These are phyloP conservation scores for Musca vetustissima DNA, from an alignment of 1,140 invertebrate species.

Conservation along the genomic window DNA sequence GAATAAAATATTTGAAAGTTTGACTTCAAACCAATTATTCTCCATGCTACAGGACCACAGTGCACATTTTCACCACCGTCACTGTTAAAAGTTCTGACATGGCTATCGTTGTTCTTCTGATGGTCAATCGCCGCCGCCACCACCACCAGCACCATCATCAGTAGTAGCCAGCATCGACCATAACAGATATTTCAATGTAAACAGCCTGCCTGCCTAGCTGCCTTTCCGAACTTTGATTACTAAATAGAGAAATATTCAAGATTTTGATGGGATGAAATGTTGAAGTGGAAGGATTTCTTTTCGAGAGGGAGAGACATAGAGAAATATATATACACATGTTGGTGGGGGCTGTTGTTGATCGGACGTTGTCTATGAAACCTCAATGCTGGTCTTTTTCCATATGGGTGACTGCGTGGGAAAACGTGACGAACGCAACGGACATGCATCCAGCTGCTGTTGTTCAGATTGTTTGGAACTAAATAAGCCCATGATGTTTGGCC, in stretches of 20 bases:
- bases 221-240: background rate
- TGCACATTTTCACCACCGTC: no score
- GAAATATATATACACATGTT: no score
- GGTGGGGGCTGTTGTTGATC: background rate
- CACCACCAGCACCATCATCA: no score
- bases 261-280: background rate
- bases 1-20: no score
- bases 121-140: no score
- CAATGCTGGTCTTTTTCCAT: background rate
- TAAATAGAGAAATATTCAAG: background rate
- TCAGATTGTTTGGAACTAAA: background rate
- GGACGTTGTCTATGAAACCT: background rate
- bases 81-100: no score
- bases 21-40: no score
- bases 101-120: no score
- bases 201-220: no score
- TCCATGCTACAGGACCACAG: no score
- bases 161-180: no score
- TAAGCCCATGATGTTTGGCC: background rate
- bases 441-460: background rate
- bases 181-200: background rate
- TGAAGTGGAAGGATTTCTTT: background rate
- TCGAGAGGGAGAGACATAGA: no score
- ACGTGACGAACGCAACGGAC: slow-evolving; percentile 20
- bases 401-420: slow-evolving; percentile 20